These are phyloP conservation scores for Agrotis segetum DNA, from an alignment of 2,888 invertebrate genomes.

Conservation along the genomic window DNA sequence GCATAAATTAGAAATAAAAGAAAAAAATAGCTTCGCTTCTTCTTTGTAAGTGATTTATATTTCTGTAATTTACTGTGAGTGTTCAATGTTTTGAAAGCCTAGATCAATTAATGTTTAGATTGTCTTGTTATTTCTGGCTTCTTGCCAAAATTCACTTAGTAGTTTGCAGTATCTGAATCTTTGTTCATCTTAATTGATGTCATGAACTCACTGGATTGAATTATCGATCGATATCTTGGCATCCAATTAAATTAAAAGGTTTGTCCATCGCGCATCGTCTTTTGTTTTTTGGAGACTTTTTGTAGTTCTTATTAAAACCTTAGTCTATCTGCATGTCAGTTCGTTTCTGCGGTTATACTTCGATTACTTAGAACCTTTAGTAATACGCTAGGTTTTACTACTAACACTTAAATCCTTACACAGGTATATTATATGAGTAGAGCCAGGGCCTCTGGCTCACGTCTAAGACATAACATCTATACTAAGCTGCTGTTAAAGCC, in stretches of 20 bases:
- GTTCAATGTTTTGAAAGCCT: not conserved
- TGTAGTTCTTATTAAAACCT: not conserved
- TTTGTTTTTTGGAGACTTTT: not conserved
- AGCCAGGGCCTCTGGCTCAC: no score
- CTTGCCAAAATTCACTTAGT: slow-evolving; percentile 25
- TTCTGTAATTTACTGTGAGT: not conserved
- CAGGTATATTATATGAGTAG: no score
- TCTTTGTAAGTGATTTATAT: no score
- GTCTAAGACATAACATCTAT: no score
- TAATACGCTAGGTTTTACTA: not conserved
- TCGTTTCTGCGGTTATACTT: not conserved
- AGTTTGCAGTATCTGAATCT: slow-evolving; percentile 9
- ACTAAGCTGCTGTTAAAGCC: no score
- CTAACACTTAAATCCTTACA: no score
- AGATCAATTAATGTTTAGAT: not conserved
- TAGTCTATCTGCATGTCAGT: not conserved
- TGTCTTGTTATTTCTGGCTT: slow-evolving; percentile 19
- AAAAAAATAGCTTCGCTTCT: no score
- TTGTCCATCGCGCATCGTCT: no score
- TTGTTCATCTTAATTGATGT: slow-evolving; percentile 31
- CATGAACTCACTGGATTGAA: slow-evolving; percentile 29
- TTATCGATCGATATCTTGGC: slow-evolving; percentile 15
- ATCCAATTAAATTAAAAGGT: not conserved
- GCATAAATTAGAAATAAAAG: no score
- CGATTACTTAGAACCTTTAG: not conserved